These are phyloP conservation scores for Malurus cyaneus DNA, from an alignment of 2,113 vertebrate genomes.

Conservation along the genomic window DNA sequence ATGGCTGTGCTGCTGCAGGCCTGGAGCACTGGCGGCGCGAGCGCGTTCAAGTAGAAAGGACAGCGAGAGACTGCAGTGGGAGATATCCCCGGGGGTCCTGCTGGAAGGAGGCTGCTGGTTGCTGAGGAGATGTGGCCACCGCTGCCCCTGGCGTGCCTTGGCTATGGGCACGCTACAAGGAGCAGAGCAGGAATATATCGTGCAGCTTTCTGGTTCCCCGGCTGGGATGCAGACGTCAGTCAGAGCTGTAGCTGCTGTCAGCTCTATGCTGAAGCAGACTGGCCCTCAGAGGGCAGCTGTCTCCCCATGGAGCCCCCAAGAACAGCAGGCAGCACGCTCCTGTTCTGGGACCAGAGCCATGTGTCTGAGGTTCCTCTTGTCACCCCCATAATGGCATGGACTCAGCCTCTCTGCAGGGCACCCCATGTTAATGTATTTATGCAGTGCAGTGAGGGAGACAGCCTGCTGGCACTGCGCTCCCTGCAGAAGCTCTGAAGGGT, in stretches of 20 bases:
- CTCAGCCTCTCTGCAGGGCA: not conserved
- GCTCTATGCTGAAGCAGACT: not conserved
- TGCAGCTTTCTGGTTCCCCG: not conserved
- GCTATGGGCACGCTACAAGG: not conserved
- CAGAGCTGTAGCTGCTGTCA: not conserved
- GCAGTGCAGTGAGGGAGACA: not conserved
- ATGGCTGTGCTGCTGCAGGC: not conserved
- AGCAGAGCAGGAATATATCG: not conserved
- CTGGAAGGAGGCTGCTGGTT: not conserved
- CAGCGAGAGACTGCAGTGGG: not conserved
- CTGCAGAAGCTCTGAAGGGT: not conserved
- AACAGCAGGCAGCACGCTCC: not conserved
- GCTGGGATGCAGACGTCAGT: not conserved
- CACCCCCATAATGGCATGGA: not conserved
- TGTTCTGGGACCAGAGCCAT: accelerated
- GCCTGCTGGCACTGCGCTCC: not conserved
- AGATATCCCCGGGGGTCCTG: not conserved
- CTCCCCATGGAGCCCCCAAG: not conserved
- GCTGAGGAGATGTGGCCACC: accelerated
- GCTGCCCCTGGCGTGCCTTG: accelerated
- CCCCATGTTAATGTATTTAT: not conserved
- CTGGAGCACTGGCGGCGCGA: not conserved
- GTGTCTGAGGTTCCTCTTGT: not conserved
- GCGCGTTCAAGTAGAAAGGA: not conserved
- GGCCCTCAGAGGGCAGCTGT: not conserved